Evolutionary conservation across 2,113 vertebrate genomes (phyloP).

Genomic region (Tragelaphus scriptus): DNA sequence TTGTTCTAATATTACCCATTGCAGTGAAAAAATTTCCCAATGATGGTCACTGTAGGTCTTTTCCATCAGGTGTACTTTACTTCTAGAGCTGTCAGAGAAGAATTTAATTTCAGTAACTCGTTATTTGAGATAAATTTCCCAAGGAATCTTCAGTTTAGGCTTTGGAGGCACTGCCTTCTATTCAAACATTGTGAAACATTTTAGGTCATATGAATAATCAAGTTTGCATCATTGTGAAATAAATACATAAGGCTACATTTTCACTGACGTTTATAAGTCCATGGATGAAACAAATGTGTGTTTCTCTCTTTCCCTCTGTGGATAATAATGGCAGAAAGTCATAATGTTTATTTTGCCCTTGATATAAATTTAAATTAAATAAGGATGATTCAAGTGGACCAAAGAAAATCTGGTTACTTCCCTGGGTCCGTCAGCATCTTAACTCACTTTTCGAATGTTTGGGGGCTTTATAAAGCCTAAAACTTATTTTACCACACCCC

Average conservation of each 20-base stretch:
- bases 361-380: slow-evolving; percentile 46
- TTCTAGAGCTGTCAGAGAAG: not conserved
- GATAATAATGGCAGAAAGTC: not conserved
- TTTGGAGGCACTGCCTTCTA: not conserved
- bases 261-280: not conserved
- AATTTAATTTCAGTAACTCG: slow-evolving; percentile 37
- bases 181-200: not conserved
- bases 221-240: slow-evolving; percentile 10
- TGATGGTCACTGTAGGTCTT: not conserved
- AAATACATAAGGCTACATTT: not conserved
- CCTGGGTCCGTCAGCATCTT: not conserved
- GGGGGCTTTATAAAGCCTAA: not conserved
- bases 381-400: not conserved
- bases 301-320: not conserved
- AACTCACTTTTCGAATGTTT: not conserved
- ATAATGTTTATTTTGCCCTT: slow-evolving; percentile 19
- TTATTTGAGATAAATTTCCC: slow-evolving; percentile 32
- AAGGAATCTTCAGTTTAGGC: not conserved
- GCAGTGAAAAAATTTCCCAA: not conserved
- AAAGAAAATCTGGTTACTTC: not conserved
- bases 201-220: not conserved
- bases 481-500: not conserved
- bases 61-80: not conserved
- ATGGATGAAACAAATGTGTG: not conserved
- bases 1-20: not conserved